Conservation (phyloP, 2,113 vertebrate genomes). For the Edolisoma coerulescens region DNA sequence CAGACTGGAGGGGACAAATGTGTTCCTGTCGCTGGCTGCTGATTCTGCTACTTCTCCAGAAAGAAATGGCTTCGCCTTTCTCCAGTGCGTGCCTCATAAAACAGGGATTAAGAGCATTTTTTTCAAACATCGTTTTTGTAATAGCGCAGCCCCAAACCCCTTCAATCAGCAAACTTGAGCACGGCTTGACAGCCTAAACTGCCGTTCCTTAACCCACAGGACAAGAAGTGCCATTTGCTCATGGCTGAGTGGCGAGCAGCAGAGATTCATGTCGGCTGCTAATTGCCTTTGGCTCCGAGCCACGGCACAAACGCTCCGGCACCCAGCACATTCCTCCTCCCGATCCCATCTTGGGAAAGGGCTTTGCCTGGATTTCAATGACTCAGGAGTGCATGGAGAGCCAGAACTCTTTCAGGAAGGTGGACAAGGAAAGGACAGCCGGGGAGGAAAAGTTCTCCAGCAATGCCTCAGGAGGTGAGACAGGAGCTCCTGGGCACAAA, state of each 20-base stretch:
- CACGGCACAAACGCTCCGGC: neutral
- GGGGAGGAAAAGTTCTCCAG: neutral
- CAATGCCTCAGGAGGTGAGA: neutral
- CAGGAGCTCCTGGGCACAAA: neutral
- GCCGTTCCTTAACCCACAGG: slow-evolving; percentile 61
- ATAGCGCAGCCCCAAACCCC: slow-evolving; percentile 42
- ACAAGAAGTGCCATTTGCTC: slow-evolving; percentile 53
- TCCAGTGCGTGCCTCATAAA: slow-evolving; percentile 48
- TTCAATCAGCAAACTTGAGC: slow-evolving; percentile 66
- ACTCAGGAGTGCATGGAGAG: neutral
- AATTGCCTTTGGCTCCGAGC: slow-evolving; percentile 60
- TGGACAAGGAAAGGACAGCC: neutral
- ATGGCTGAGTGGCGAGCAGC: slow-evolving; percentile 25
- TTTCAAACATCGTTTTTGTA: slow-evolving; percentile 40
- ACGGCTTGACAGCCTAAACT: slow-evolving; percentile 47
- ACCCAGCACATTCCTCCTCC: neutral
- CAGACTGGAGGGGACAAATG: slow-evolving; percentile 29
- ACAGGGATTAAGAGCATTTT: slow-evolving; percentile 56
- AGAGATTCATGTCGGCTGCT: slow-evolving; percentile 46
- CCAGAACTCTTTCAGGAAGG: neutral
- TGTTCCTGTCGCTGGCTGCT: slow-evolving; percentile 33
- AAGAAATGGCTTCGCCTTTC: slow-evolving; percentile 36
- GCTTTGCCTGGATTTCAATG: neutral
- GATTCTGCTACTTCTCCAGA: slow-evolving; percentile 57
- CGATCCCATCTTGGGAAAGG: neutral